Evolutionary conservation across 2,888 invertebrate genomes (phyloP).

Genomic region (Temnothorax ravouxi): DNA sequence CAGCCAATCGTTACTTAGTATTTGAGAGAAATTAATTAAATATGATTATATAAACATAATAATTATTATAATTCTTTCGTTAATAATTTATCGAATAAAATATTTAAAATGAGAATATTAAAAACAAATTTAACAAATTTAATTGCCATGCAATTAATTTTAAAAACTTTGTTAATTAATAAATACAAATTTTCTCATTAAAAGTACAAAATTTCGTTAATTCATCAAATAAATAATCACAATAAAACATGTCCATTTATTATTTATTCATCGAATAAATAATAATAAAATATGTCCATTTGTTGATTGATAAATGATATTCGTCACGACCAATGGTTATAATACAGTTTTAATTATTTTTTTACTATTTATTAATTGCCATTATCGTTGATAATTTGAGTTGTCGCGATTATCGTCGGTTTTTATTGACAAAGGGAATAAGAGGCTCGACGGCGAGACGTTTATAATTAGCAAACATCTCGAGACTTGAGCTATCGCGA

Average conservation of each 20-base stretch:
- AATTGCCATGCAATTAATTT: not conserved
- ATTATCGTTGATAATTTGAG: not conserved
- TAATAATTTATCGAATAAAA: not conserved
- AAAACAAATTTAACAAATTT: not conserved
- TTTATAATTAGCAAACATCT: constrained; percentile 49
- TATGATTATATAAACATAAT: not conserved
- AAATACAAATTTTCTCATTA: not conserved
- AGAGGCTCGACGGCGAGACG: not conserved
- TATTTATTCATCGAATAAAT: not conserved
- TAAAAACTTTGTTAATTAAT: not conserved
- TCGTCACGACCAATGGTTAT: not conserved
- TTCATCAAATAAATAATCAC: too few relatives aligned
- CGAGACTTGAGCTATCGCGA: constrained; percentile 13
- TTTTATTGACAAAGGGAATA: constrained; percentile 35
- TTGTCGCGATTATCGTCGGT: not conserved
- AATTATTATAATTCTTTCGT: not conserved
- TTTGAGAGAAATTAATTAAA: not conserved
- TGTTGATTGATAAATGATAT: not conserved
- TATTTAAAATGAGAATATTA: not conserved
- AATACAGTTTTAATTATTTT: not conserved
- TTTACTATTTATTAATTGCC: not conserved
- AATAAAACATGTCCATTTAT: not conserved
- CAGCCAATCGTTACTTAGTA: not conserved
- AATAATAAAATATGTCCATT: not conserved
- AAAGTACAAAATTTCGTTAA: not conserved